phyloP scores from a whole-genome alignment of 2,888 invertebrate species.

The Drosophila suboccidentalis region DNA sequence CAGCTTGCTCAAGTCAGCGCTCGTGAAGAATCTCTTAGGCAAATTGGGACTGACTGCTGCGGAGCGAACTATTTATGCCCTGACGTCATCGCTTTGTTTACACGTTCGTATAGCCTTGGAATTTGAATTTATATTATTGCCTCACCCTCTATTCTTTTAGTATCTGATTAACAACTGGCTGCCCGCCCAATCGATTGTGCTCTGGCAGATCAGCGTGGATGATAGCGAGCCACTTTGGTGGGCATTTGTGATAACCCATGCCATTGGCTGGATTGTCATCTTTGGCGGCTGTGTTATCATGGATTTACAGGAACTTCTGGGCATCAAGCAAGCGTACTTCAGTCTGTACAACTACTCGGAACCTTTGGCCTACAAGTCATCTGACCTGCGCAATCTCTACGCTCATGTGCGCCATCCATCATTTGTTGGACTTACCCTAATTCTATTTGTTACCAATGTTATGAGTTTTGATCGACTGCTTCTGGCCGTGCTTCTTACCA shows the following conservation, averaged over 20 bases:
- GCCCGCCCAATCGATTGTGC: conserved; percentile 85
- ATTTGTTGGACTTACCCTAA: conserved; percentile 87
- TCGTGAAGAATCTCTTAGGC: conserved; percentile 85
- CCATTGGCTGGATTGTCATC: conserved; percentile 87
- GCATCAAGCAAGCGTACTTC: conserved; percentile 89
- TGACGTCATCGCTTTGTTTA: conserved; percentile 86
- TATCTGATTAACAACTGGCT: conserved; percentile 87
- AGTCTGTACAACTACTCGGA: conserved; percentile 86
- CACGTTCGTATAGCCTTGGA: conserved; percentile 82
- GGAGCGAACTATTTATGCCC: conserved; percentile 86
- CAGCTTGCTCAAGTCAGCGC: conserved; percentile 86
- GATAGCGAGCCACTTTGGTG: conserved; percentile 86
- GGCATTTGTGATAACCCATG: conserved; percentile 86
- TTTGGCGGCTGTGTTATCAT: conserved; percentile 88
- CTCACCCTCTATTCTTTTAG: conserved; percentile 75
- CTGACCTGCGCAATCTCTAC: conserved; percentile 86
- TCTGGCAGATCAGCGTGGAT: conserved; percentile 87
- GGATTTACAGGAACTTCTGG: conserved; percentile 88
- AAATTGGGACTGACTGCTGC: conserved; percentile 85
- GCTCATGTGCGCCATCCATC: conserved; percentile 89
- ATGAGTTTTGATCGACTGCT: conserved; percentile 89
- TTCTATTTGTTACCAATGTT: conserved; percentile 88
- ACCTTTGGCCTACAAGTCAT: conserved; percentile 87
- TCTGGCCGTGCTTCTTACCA: conserved; percentile 86
- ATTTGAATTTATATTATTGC: not conserved